Percentiles rank a stretch among this genome's conserved stretches.
These are phyloP conservation scores for Galbula dea DNA, from an alignment of 2,113 vertebrate species.

Conservation along the genomic window DNA sequence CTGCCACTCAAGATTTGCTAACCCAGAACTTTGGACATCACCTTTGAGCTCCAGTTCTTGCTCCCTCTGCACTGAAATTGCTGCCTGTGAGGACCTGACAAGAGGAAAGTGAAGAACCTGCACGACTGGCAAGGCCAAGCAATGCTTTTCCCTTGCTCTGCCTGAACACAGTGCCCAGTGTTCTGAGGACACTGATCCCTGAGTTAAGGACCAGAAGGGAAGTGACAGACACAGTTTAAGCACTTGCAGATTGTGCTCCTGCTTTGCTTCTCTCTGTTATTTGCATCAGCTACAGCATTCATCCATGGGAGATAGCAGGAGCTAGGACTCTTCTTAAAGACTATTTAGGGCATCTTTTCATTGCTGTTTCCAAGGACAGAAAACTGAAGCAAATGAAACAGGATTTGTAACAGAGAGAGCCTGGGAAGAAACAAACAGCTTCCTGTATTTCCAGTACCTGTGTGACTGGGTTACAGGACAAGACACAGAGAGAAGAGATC, in stretches of 20 bases:
- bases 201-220: neutral
- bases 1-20: neutral
- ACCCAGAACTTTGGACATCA: neutral
- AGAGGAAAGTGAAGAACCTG: neutral
- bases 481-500: neutral
- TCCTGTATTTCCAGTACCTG: neutral
- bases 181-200: neutral
- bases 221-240: neutral
- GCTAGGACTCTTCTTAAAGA: neutral
- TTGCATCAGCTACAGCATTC: neutral
- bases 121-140: neutral
- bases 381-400: constrained; percentile 3
- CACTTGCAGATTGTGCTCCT: neutral
- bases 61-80: neutral
- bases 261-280: neutral
- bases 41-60: neutral
- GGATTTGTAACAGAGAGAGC: neutral
- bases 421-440: neutral
- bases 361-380: neutral
- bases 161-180: too few relatives aligned
- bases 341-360: neutral
- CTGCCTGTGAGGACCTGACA: neutral
- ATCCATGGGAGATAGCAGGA: neutral
- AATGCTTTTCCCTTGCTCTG: neutral
- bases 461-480: neutral